Percentiles rank a stretch among this genome's conserved stretches.
Conservation (phyloP, 1,140 invertebrate species). For the Pararge aegeria region DNA sequence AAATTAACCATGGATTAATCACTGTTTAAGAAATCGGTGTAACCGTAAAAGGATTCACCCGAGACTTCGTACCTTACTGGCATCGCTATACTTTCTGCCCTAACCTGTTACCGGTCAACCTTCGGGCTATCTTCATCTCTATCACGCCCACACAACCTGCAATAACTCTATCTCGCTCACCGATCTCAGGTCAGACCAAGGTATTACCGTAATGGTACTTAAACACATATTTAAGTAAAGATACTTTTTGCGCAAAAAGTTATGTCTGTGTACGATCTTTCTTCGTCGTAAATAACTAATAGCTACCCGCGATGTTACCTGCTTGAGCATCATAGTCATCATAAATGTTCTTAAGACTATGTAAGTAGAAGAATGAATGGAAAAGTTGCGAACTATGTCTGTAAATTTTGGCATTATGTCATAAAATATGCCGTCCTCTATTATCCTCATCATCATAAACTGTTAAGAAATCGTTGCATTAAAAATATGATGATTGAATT, state of each 20-base stretch:
- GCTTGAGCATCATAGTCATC: neutral
- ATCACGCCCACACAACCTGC: slow-evolving; percentile 27
- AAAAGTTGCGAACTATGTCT: too few species aligned
- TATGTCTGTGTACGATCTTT: slow-evolving; percentile 43
- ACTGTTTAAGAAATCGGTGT: slow-evolving; percentile 6
- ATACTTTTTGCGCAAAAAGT: slow-evolving; percentile 69
- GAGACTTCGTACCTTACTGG: slow-evolving; percentile 55
- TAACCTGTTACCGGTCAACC: slow-evolving; percentile 76
- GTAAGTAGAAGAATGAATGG: too few species aligned
- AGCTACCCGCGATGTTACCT: slow-evolving; percentile 13
- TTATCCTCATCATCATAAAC: too few species aligned
- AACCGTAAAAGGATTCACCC: slow-evolving; percentile 21
- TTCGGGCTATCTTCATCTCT: slow-evolving; percentile 47
- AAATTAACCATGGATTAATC: slow-evolving; percentile 14
- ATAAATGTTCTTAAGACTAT: neutral
- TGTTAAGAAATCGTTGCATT: too few species aligned
- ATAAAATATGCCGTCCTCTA: too few species aligned
- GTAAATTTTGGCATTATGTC: too few species aligned
- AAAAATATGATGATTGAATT: too few species aligned
- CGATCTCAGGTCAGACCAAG: slow-evolving; percentile 64
- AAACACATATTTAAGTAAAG: slow-evolving; percentile 78
- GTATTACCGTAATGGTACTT: slow-evolving; percentile 77
- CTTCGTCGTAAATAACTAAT: slow-evolving; percentile 33
- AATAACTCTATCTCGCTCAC: slow-evolving; percentile 44
- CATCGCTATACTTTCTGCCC: slow-evolving; percentile 68